Conservation (phyloP, 2,888 invertebrate species). For the Lasioglossum calceatum region DNA sequence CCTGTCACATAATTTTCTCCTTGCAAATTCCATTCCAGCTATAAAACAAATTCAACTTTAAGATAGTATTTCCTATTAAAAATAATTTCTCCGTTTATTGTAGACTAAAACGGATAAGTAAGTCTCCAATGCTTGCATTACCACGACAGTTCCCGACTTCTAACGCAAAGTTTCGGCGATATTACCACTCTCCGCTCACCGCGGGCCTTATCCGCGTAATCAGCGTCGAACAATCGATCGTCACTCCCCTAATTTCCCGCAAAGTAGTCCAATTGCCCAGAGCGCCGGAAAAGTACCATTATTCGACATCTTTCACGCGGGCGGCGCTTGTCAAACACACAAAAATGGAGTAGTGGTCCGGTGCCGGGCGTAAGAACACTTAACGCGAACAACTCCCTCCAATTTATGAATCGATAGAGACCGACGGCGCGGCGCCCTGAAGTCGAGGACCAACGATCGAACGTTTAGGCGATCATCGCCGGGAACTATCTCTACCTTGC, state of each 20-base stretch:
- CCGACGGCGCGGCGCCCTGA: slow-evolving; percentile 14
- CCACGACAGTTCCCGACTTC: background rate
- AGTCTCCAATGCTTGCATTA: background rate
- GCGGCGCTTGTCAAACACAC: background rate
- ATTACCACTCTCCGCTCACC: background rate
- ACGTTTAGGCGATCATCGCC: slow-evolving; percentile 32
- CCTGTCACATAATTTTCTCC: background rate
- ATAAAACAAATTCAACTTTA: background rate
- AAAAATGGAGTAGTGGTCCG: background rate
- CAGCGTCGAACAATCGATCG: background rate
- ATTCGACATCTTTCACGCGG: background rate
- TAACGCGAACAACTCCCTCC: background rate
- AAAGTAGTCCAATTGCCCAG: background rate
- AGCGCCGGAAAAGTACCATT: background rate
- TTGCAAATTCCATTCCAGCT: background rate
- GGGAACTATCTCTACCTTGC: slow-evolving; percentile 11
- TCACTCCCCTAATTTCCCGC: slow-evolving; percentile 4
- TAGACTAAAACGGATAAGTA: background rate
- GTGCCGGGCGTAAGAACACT: background rate
- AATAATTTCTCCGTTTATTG: background rate
- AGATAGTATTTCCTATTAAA: background rate
- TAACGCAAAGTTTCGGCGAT: background rate
- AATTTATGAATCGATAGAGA: slow-evolving; percentile 1
- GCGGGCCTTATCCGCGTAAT: background rate
- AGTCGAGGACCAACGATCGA: slow-evolving; percentile 25